Evolutionary conservation across 2,888 invertebrate species (phyloP).

Genomic region (Stegophylla sp.): DNA sequence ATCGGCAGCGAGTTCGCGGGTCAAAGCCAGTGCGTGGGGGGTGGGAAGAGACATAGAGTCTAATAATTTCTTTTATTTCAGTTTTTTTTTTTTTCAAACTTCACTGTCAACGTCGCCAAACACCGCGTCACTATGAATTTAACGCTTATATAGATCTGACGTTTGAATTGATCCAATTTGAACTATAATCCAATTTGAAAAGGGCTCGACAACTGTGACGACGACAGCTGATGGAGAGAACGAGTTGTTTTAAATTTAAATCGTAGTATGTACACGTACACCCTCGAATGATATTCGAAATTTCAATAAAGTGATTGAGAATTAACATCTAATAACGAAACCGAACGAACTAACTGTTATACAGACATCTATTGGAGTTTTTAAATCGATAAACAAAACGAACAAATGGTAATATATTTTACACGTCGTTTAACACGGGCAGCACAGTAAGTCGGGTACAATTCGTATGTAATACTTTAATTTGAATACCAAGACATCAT

Average conservation of each 20-base stretch:
- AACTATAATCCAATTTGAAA: constrained; percentile 40
- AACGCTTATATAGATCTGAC: constrained; percentile 35
- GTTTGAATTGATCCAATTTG: constrained; percentile 34
- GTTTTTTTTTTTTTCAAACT: constrained; percentile 6
- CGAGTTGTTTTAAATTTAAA: constrained; percentile 45
- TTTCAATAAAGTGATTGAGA: constrained; percentile 12
- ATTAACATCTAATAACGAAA: constrained; percentile 5
- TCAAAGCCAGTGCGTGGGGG: no score
- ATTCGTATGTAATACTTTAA: constrained; percentile 7
- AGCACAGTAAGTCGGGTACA: neutral
- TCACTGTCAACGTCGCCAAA: constrained; percentile 1
- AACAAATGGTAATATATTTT: neutral
- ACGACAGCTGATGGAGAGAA: constrained; percentile 33
- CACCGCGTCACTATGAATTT: constrained; percentile 22
- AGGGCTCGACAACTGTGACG: neutral
- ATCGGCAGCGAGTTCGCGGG: neutral
- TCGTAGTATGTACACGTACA: neutral
- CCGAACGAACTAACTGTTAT: no score
- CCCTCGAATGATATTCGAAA: neutral
- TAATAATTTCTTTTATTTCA: neutral
- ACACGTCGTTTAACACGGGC: neutral
- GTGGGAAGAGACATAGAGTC: neutral
- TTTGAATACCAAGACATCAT: neutral
- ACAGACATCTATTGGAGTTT: neutral
- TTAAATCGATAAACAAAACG: neutral